phyloP scores from a whole-genome alignment of 1,140 invertebrate genomes.

The Bombyx mandarina region DNA sequence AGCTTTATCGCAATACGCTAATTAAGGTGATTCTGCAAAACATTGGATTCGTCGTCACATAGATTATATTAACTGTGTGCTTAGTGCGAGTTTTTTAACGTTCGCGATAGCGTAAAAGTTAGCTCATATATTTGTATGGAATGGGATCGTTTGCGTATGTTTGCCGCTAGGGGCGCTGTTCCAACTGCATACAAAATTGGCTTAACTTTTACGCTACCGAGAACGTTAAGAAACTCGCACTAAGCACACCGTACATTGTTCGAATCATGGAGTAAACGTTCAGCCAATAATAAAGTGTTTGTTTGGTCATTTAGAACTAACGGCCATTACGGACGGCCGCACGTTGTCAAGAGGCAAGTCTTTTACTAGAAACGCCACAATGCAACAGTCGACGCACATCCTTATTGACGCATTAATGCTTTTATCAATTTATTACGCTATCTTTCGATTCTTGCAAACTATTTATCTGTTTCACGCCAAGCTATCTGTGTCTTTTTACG shows the following conservation, averaged over 20 bases:
- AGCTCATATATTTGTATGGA: too few species aligned
- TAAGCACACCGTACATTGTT: too few species aligned
- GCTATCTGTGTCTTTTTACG: constrained; percentile 21
- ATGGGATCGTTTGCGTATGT: too few species aligned
- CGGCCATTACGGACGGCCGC: constrained; percentile 70
- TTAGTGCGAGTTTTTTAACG: too few species aligned
- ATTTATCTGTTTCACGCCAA: constrained; percentile 25
- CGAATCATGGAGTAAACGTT: constrained; percentile 9
- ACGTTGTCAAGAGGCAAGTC: constrained; percentile 72
- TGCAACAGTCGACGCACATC: constrained; percentile 62
- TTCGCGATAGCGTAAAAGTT: too few species aligned
- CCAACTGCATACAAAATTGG: too few species aligned
- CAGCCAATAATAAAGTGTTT: constrained; percentile 53
- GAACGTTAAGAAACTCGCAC: too few species aligned
- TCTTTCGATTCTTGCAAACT: constrained; percentile 39
- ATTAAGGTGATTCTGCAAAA: neutral
- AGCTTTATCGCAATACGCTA: constrained; percentile 10
- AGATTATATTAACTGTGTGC: neutral
- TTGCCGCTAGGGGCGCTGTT: too few species aligned
- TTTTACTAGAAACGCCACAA: constrained; percentile 68
- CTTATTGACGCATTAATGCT: constrained; percentile 70
- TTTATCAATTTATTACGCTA: constrained; percentile 60
- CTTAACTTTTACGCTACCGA: too few species aligned
- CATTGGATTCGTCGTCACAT: neutral
- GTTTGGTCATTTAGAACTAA: constrained; percentile 65